These are phyloP conservation scores for Cheirogaleus major DNA, from an alignment of 2,797 vertebrate species.

Conservation along the genomic window DNA sequence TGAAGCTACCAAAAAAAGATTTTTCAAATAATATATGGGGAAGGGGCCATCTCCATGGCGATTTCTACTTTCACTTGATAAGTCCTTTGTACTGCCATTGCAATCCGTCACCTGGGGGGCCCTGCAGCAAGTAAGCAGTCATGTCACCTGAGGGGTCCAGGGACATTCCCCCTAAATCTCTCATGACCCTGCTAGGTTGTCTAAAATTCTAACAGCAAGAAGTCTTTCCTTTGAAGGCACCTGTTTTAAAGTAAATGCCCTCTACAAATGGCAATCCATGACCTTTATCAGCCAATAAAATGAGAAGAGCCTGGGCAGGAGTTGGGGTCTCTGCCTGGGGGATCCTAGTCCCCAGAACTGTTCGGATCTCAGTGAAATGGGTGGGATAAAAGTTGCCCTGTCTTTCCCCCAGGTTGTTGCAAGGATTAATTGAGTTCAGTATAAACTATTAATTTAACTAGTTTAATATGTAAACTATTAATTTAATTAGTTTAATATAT, in stretches of 20 bases:
- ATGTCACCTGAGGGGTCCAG: neutral
- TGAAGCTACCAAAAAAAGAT: neutral
- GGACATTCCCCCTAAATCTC: neutral
- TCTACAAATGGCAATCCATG: neutral
- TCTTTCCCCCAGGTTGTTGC: neutral
- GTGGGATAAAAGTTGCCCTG: no score
- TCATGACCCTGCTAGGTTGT: neutral
- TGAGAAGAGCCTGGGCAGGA: neutral
- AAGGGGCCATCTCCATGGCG: neutral
- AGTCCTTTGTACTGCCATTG: neutral
- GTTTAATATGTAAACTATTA: no score
- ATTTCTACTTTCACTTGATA: neutral
- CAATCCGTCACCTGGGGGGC: neutral
- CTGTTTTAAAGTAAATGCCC: neutral
- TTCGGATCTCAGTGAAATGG: neutral
- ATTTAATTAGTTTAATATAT: no score
- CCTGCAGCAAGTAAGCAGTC: neutral
- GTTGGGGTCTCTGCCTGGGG: fast-evolving
- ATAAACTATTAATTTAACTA: neutral
- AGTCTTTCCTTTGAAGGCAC: neutral
- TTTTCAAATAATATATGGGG: neutral
- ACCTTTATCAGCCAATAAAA: neutral
- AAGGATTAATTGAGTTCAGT: neutral
- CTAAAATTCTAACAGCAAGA: neutral
- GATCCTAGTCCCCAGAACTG: neutral